Evolutionary conservation across 2,113 vertebrate species (phyloP).

Genomic region (Alces alces): DNA sequence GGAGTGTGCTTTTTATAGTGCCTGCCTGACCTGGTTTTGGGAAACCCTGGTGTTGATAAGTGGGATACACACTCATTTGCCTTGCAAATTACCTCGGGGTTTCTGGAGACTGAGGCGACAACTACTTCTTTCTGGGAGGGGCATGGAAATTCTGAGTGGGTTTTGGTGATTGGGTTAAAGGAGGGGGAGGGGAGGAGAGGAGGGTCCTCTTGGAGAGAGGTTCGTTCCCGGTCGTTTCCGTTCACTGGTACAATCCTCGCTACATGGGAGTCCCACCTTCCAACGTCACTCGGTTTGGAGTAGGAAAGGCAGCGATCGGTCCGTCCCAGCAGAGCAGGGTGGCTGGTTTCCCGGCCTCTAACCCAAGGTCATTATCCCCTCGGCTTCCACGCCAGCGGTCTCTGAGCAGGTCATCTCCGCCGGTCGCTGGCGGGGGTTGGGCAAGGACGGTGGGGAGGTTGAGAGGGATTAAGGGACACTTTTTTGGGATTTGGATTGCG

Average conservation of each 20-base stretch:
- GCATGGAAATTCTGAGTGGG: not conserved
- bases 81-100: not conserved
- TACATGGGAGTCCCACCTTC: not conserved
- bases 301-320: not conserved
- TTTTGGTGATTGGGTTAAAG: not conserved
- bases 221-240: not conserved
- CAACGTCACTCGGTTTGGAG: not conserved
- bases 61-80: rapidly evolving
- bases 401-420: not conserved
- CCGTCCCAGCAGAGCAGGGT: rapidly evolving
- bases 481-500: not conserved
- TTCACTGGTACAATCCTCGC: not conserved
- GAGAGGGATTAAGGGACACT: not conserved
- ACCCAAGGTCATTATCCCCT: not conserved
- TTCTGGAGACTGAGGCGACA: rapidly evolving
- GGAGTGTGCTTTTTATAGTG: not conserved
- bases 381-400: not conserved
- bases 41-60: rapidly evolving
- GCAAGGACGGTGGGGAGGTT: not conserved
- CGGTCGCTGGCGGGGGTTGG: no score
- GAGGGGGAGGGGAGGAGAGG: no score
- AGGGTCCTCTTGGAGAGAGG: not conserved
- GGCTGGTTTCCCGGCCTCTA: not conserved
- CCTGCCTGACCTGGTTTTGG: rapidly evolving
- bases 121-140: rapidly evolving